A percentile compares a stretch with the other conserved stretches of the same genome.
These are phyloP conservation scores for Oxyura jamaicensis DNA, from an alignment of 2,113 vertebrate genomes.

Conservation along the genomic window DNA sequence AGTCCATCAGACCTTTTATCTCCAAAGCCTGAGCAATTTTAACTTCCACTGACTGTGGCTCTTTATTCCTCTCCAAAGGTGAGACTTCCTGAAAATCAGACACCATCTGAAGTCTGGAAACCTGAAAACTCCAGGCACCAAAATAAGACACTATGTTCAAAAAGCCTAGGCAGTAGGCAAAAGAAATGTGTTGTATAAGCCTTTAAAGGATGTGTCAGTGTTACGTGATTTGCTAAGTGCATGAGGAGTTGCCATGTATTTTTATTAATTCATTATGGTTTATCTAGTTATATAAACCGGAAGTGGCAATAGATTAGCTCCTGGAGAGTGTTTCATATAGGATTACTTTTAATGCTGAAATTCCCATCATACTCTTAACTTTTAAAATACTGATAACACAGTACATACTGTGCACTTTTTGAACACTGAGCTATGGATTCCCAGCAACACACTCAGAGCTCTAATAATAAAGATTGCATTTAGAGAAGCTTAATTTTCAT, in stretches of 20 bases:
- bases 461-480: slow-evolving; percentile 54
- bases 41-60: not conserved
- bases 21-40: not conserved
- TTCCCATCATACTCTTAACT: slow-evolving; percentile 45
- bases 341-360: slow-evolving; percentile 61
- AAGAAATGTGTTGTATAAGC: not conserved
- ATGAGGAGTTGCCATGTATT: not conserved
- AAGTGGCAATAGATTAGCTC: slow-evolving; percentile 56
- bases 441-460: not conserved
- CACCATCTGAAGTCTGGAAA: not conserved
- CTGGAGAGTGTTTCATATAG: slow-evolving; percentile 32
- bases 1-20: not conserved
- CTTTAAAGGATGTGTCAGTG: not conserved
- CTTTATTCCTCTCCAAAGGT: not conserved
- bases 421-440: slow-evolving; percentile 22
- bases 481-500: slow-evolving; percentile 60
- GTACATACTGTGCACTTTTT: slow-evolving; percentile 54
- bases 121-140: not conserved
- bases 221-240: not conserved
- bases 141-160: not conserved
- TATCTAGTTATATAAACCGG: slow-evolving; percentile 40
- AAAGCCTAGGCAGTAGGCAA: not conserved
- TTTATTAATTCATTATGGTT: slow-evolving; percentile 45
- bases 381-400: slow-evolving; percentile 55
- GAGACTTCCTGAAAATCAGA: not conserved